A percentile compares a stretch with the other conserved stretches of the same genome.
phyloP scores from a whole-genome alignment of 2,888 invertebrate species.

The Melikaiella ostensackeni region DNA sequence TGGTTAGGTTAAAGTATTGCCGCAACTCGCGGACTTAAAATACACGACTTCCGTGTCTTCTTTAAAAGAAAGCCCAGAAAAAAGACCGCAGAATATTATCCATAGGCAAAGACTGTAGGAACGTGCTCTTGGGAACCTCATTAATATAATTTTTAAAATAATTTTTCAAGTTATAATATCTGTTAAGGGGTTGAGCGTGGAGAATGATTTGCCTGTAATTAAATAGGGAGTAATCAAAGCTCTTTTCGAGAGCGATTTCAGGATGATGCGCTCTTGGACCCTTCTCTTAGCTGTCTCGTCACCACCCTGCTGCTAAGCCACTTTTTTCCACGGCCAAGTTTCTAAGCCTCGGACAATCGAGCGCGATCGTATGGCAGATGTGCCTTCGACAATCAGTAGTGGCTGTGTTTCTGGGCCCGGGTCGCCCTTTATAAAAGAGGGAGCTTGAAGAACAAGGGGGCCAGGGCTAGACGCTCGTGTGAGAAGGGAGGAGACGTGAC shows the following conservation, averaged over 20 bases:
- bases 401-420: slow-evolving; percentile 60
- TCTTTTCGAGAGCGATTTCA: background rate
- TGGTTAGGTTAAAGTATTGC: background rate
- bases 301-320: slow-evolving; percentile 63
- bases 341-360: slow-evolving; percentile 76
- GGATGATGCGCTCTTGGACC: slow-evolving; percentile 38
- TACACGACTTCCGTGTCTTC: background rate
- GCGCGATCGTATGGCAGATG: slow-evolving; percentile 74
- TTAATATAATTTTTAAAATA: background rate
- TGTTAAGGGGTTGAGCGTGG: background rate
- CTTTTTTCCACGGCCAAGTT: slow-evolving; percentile 69
- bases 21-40: background rate
- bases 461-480: slow-evolving; percentile 50
- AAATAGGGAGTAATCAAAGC: slow-evolving; percentile 36
- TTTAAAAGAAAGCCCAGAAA: background rate
- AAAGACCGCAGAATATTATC: background rate
- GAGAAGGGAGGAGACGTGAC: slow-evolving; percentile 57
- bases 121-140: background rate
- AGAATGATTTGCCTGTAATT: slow-evolving; percentile 11
- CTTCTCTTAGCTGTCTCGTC: slow-evolving; percentile 29
- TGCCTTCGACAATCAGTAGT: slow-evolving; percentile 73
- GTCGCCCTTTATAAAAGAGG: slow-evolving; percentile 66
- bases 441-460: slow-evolving; percentile 67
- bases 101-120: background rate
- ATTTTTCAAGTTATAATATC: background rate